These are phyloP conservation scores for Plebejus argus DNA, from an alignment of 2,888 invertebrate genomes.

Conservation along the genomic window DNA sequence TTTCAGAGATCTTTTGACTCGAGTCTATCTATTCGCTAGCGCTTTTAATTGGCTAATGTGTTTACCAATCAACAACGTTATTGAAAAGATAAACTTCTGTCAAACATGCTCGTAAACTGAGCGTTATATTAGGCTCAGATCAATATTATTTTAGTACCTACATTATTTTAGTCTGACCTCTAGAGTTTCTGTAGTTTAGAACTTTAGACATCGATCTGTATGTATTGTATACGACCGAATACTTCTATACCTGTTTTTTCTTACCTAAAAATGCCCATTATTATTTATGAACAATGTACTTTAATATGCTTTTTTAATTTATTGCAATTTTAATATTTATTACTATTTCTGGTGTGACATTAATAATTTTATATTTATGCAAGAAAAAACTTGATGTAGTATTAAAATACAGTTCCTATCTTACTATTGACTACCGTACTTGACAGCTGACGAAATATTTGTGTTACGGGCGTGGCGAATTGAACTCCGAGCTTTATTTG, in stretches of 20 bases:
- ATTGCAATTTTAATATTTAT: neutral
- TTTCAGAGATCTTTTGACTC: neutral
- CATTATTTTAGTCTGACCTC: neutral
- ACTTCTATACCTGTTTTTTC: conserved; percentile 1
- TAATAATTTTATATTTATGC: neutral
- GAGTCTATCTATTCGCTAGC: neutral
- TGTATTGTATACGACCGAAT: conserved; percentile 3
- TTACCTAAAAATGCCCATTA: neutral
- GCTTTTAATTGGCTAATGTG: neutral
- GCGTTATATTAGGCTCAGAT: neutral
- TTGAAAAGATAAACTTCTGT: too few relatives aligned
- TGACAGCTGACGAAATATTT: neutral
- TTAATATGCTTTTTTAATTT: neutral
- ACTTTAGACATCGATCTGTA: neutral
- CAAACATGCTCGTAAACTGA: neutral
- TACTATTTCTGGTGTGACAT: neutral
- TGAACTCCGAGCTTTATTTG: conserved; percentile 2
- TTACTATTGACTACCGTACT: conserved; percentile 16
- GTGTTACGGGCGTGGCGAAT: neutral
- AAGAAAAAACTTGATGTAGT: neutral
- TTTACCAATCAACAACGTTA: too few relatives aligned
- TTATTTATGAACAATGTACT: neutral
- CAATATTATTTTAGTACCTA: too few relatives aligned
- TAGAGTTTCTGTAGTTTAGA: neutral
- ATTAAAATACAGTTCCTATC: conserved; percentile 42